A percentile compares a stretch with the other conserved stretches of the same genome.
These are phyloP conservation scores for Clarias magur DNA, from an alignment of 2,113 vertebrate species.

Conservation along the genomic window DNA sequence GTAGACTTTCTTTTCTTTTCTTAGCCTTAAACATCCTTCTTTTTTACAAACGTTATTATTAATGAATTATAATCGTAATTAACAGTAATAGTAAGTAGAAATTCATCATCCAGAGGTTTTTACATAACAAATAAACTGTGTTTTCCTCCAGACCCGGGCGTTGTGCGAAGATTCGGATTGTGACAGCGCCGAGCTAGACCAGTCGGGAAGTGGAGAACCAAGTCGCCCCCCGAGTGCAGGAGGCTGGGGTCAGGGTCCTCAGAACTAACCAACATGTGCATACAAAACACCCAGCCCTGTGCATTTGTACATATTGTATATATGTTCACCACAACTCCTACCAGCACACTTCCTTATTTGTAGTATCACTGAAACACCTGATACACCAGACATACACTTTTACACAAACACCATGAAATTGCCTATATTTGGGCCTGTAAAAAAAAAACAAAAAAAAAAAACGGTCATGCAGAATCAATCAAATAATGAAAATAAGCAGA, in stretches of 20 bases:
- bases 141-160: slow-evolving; percentile 63
- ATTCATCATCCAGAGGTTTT: background rate
- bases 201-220: slow-evolving; percentile 80
- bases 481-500: slow-evolving; percentile 3
- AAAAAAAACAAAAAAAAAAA: background rate
- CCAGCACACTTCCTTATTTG: slow-evolving; percentile 40
- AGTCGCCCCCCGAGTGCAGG: slow-evolving; percentile 75
- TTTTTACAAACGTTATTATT: background rate
- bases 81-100: background rate
- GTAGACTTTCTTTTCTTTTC: background rate
- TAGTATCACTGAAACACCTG: slow-evolving; percentile 24
- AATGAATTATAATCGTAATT: background rate
- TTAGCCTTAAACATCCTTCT: background rate
- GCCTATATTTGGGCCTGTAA: slow-evolving; percentile 12
- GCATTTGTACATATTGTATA: slow-evolving; percentile 55
- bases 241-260: slow-evolving; percentile 61
- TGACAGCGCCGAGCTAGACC: slow-evolving; percentile 88
- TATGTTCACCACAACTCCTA: slow-evolving; percentile 58
- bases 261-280: slow-evolving; percentile 39
- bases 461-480: slow-evolving; percentile 22
- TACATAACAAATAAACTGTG: background rate
- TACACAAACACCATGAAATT: background rate
- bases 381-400: slow-evolving; percentile 16
- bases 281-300: slow-evolving; percentile 38
- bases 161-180: slow-evolving; percentile 89